These are phyloP conservation scores for Amphipoea lucens DNA, from an alignment of 2,888 invertebrate species.

Conservation along the genomic window DNA sequence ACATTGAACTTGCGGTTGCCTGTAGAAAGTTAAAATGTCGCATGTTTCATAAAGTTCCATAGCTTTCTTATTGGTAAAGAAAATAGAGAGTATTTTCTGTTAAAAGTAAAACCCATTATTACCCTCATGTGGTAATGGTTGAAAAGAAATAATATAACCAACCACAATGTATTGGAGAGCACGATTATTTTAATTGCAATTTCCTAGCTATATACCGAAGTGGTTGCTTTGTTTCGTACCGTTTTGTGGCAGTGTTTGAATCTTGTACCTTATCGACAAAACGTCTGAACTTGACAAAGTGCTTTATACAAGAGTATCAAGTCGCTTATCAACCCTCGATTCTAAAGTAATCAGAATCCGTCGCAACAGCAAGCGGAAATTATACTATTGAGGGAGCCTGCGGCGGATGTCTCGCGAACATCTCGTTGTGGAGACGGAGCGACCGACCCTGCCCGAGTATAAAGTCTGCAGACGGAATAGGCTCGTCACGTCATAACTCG, in stretches of 20 bases:
- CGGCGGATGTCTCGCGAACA: conserved; percentile 77
- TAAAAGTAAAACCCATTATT: conserved; percentile 32
- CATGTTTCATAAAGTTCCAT: conserved; percentile 44
- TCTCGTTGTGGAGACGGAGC: conserved; percentile 63
- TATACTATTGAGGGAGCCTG: conserved; percentile 78
- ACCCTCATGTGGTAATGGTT: conserved; percentile 7
- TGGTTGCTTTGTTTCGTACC: neutral
- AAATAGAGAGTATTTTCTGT: conserved; percentile 44
- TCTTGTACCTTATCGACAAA: conserved; percentile 18
- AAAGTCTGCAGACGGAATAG: conserved; percentile 63
- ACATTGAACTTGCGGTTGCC: conserved; percentile 44
- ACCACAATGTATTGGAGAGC: conserved; percentile 17
- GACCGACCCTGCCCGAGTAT: conserved; percentile 60
- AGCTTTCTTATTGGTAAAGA: conserved; percentile 36
- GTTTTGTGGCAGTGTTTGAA: conserved; percentile 14
- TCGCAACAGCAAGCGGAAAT: conserved; percentile 79
- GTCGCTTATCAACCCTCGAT: conserved; percentile 64
- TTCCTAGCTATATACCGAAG: neutral
- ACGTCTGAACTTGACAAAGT: conserved; percentile 45
- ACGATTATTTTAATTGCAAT: conserved; percentile 22
- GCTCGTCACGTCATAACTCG: conserved; percentile 50
- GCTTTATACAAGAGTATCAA: conserved; percentile 67
- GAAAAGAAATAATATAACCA: conserved; percentile 4
- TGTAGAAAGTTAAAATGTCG: conserved; percentile 48
- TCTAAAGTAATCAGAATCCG: conserved; percentile 72